A percentile compares a stretch with the other conserved stretches of the same genome.
These are phyloP conservation scores for Taphrorychus bicolor DNA, from an alignment of 2,888 invertebrate genomes.

Conservation along the genomic window DNA sequence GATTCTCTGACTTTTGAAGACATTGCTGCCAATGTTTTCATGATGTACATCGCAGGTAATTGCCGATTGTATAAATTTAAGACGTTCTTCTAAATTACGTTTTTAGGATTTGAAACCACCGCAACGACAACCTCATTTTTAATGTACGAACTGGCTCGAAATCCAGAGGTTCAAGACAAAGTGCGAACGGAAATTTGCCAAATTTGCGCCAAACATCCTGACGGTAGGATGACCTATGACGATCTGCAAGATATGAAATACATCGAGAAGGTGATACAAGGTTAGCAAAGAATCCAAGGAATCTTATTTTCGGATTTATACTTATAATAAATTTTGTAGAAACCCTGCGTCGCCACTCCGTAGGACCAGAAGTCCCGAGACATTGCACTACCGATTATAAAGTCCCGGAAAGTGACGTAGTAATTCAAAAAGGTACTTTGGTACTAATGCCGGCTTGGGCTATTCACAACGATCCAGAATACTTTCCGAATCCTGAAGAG, in stretches of 20 bases:
- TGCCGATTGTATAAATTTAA: no score
- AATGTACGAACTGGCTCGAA: conserved; percentile 61
- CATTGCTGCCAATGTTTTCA: no score
- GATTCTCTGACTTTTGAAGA: no score
- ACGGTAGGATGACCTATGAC: conserved; percentile 38
- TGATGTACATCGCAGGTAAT: no score
- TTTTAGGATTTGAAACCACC: conserved; percentile 30
- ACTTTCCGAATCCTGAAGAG: conserved; percentile 55
- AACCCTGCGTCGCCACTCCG: not conserved
- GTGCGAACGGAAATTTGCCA: conserved; percentile 16
- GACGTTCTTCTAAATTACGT: no score
- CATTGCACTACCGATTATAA: not conserved
- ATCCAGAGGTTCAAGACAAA: conserved; percentile 51
- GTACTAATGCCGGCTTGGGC: conserved; percentile 50
- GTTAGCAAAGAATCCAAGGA: conserved; percentile 41
- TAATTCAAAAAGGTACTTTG: conserved; percentile 38
- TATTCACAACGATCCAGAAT: conserved; percentile 51
- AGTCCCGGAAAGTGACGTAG: not conserved
- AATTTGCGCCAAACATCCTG: conserved; percentile 22
- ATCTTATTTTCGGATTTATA: no score
- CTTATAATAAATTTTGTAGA: no score
- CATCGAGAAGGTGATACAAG: conserved; percentile 57
- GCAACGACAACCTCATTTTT: conserved; percentile 58
- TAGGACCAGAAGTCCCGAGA: not conserved
- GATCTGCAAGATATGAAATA: conserved; percentile 45